These are phyloP conservation scores for Drosophila truncata DNA, from an alignment of 1,140 invertebrate genomes.

Conservation along the genomic window DNA sequence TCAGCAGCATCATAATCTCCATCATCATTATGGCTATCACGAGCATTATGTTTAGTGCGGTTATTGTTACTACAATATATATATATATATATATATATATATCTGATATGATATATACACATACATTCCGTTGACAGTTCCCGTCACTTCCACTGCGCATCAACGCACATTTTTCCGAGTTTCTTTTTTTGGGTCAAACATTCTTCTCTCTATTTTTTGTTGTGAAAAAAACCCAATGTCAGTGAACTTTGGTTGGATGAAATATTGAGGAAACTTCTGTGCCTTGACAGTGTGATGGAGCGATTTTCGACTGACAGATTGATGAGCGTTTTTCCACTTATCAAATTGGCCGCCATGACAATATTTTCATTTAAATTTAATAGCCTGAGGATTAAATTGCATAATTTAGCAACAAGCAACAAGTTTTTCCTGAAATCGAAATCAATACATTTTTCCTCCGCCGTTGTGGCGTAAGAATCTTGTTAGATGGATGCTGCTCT, in stretches of 20 bases:
- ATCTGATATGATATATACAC: not conserved
- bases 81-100: not conserved
- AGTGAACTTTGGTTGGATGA: slow-evolving; percentile 65
- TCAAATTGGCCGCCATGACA: slow-evolving; percentile 43
- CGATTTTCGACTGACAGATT: slow-evolving; percentile 21
- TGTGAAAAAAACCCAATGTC: slow-evolving; percentile 33
- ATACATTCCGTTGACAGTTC: slow-evolving; percentile 56
- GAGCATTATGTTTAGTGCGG: slow-evolving; percentile 48
- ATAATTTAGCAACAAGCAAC: slow-evolving; percentile 35
- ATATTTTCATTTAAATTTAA: slow-evolving; percentile 60
- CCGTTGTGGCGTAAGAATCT: slow-evolving; percentile 21
- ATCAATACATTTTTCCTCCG: slow-evolving; percentile 46
- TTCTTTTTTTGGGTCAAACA: slow-evolving; percentile 70
- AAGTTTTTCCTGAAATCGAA: slow-evolving; percentile 54
- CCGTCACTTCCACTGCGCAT: slow-evolving; percentile 50
- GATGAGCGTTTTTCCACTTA: slow-evolving; percentile 37
- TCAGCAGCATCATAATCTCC: slow-evolving; percentile 47
- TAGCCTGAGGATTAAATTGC: slow-evolving; percentile 66
- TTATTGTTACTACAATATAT: slow-evolving; percentile 31
- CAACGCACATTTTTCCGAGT: slow-evolving; percentile 59
- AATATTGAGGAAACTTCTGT: slow-evolving; percentile 42
- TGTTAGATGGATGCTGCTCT: slow-evolving; percentile 27
- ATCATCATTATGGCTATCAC: slow-evolving; percentile 38
- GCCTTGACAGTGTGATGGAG: slow-evolving; percentile 28
- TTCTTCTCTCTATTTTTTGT: slow-evolving; percentile 16